Conservation (phyloP, 2,113 vertebrate species). For the Narcine bancroftii region DNA sequence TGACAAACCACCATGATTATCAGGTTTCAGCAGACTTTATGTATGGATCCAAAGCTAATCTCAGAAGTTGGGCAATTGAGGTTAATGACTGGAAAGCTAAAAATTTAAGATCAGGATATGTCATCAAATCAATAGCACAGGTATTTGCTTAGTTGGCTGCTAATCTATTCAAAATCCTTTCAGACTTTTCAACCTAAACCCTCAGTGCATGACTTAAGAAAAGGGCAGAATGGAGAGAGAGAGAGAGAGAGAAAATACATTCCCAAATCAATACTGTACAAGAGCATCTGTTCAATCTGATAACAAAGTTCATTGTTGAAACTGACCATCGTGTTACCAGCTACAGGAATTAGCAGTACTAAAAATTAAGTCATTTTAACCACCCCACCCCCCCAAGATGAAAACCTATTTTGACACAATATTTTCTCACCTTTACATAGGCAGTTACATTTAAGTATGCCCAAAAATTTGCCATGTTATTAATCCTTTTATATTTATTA, state of each 20-base stretch:
- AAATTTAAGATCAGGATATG: background rate
- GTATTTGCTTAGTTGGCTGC: background rate
- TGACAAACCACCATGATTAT: too few species aligned
- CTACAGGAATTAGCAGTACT: background rate
- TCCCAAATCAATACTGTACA: background rate
- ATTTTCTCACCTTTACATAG: background rate
- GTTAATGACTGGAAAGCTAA: background rate
- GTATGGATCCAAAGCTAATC: background rate
- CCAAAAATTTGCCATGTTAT: background rate
- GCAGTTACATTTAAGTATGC: background rate
- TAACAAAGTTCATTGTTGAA: background rate
- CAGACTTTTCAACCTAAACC: background rate
- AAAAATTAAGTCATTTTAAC: background rate
- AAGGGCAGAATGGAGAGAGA: background rate
- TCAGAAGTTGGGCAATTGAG: background rate
- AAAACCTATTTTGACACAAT: background rate
- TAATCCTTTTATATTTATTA: background rate
- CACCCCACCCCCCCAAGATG: too few species aligned
- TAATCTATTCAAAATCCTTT: slow-evolving; percentile 2
- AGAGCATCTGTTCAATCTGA: background rate
- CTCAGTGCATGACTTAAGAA: background rate
- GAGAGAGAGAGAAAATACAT: background rate
- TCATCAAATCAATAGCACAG: background rate
- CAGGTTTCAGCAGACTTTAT: background rate
- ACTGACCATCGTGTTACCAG: background rate